These are phyloP conservation scores for Mohoua ochrocephala DNA, from an alignment of 2,113 vertebrate genomes.

Conservation along the genomic window DNA sequence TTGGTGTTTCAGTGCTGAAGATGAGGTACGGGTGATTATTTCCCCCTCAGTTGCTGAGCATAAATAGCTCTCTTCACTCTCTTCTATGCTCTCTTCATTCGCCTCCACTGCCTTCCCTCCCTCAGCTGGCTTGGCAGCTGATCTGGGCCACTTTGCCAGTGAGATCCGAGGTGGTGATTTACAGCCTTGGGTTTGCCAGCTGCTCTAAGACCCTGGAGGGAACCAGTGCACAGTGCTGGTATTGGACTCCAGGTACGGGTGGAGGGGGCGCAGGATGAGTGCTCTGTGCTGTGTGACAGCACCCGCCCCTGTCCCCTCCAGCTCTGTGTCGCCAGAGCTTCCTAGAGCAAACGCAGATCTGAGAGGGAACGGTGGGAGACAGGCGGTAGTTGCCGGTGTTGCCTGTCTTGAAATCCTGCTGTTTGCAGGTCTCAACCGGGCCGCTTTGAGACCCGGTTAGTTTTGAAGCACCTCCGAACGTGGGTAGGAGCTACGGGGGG, in stretches of 20 bases:
- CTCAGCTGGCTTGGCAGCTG: background rate
- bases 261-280: fast-evolving
- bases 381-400: background rate
- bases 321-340: background rate
- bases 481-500: background rate
- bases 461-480: background rate
- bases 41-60: background rate
- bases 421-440: background rate
- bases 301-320: background rate
- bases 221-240: fast-evolving
- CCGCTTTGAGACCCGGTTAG: background rate
- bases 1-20: background rate
- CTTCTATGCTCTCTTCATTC: background rate
- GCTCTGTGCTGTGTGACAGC: background rate
- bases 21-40: background rate
- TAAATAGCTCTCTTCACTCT: background rate
- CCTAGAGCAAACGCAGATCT: too few relatives aligned
- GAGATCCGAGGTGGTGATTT: background rate
- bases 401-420: background rate
- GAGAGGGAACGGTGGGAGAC: background rate
- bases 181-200: background rate
- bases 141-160: fast-evolving
- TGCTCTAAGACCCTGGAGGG: background rate
- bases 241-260: fast-evolving
- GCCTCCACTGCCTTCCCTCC: background rate